Conservation (phyloP, 2,888 invertebrate species). For the Lampropteryx suffumata region DNA sequence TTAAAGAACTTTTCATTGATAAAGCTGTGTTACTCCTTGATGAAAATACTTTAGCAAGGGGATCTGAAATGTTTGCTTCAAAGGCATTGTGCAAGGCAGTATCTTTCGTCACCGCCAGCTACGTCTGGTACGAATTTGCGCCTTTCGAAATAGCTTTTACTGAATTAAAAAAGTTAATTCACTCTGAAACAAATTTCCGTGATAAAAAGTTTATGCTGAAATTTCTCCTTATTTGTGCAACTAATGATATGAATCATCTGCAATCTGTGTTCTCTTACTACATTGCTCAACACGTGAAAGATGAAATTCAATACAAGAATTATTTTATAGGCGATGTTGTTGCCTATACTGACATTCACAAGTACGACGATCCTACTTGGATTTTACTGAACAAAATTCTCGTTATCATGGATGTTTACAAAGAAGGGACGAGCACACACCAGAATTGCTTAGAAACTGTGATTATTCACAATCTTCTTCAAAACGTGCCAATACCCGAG, state of each 20-base stretch:
- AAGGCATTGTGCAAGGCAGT: conserved; percentile 34
- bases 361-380: conserved; percentile 56
- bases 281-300: conserved; percentile 50
- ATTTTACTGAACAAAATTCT: conserved; percentile 52
- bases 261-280: conserved; percentile 50
- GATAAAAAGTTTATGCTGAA: conserved; percentile 44
- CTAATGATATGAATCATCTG: conserved; percentile 42
- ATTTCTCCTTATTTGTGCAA: conserved; percentile 49
- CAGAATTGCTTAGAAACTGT: conserved; percentile 46
- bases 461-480: conserved; percentile 49
- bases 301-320: conserved; percentile 40
- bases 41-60: conserved; percentile 30
- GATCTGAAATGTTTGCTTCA: conserved; percentile 35
- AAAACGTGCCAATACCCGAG: conserved; percentile 44
- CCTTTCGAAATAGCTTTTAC: conserved; percentile 55
- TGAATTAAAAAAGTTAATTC: conserved; percentile 47
- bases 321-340: conserved; percentile 48
- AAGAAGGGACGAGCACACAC: conserved; percentile 37
- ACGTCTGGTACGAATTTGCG: conserved; percentile 59
- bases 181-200: conserved; percentile 34
- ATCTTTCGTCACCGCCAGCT: conserved; percentile 29
- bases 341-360: conserved; percentile 37
- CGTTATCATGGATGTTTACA: conserved; percentile 51
- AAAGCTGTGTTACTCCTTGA: conserved; percentile 36
- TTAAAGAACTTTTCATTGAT: conserved; percentile 54